Evolutionary conservation across 1,140 invertebrate genomes (phyloP), one percentile per base, ranked within the genome.

Genomic region (Adelges cooleyi): DNA sequence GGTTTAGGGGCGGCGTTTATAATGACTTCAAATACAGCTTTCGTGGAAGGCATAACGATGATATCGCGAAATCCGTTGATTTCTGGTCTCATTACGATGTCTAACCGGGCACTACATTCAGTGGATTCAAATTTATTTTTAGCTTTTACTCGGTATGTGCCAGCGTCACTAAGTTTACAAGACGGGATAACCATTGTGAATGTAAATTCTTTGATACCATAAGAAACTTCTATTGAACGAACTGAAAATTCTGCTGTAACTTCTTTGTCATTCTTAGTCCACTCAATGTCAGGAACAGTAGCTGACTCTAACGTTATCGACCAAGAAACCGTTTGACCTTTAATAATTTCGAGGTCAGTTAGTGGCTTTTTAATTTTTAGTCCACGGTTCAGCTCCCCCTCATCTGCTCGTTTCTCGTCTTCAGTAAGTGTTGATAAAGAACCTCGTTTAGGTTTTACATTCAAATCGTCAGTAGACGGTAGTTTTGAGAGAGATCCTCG

Each of bases 1-100:
- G 89, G 85, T 54, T 84, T 82, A 0, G 90, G 89, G 75, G 90
- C 90, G 9, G 86, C 86, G 62, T 80, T 80, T 10, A 92, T 82
- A 11, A 81, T 77, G 8, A 82, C 82, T 69, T 85, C 79, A 71
- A 90, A 87, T 48, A 81, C 80, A 10, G 82, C 80, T 20, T 82
- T 78, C 69, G 89, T 84, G 66, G 82, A 86, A 1, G 87, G 87
- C 66, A 84, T 79, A 22, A 82, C 81, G 18, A 77, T 81, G n/a
- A 84, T 74, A 72, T 90, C 86, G 68, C 84, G 81, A 9, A 90
- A 80, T 1, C 81, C 80, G 48, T 84, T 79, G 44, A 91, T 84
- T 75, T 88, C 83, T 0, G 89, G 89, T 67, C 82, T 78, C 5
- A 87, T 75, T 1, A 90, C 73, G 25, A 92, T 82, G 70, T 86